Conservation (phyloP, 1,140 invertebrate species). For the Yoshiicerus persimilis region DNA sequence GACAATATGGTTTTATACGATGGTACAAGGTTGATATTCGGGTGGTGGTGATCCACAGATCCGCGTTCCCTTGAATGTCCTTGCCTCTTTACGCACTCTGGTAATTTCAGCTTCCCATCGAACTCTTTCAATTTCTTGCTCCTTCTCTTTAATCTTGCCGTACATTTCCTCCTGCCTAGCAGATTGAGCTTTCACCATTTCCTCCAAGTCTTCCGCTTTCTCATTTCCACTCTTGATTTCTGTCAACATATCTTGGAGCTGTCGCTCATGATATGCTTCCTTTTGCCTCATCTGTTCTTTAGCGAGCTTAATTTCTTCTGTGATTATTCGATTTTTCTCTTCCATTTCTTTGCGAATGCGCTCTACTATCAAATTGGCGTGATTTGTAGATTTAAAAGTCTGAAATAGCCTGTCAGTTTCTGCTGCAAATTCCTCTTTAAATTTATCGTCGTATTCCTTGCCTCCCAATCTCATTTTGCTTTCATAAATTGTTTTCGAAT, state of each 20-base stretch:
- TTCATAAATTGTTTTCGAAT: not conserved
- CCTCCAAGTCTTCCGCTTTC: not conserved
- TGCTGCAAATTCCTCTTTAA: not conserved
- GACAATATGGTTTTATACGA: too few relatives aligned
- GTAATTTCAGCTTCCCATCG: not conserved
- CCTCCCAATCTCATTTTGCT: not conserved
- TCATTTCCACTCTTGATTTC: not conserved
- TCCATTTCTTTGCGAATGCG: not conserved
- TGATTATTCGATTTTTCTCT: not conserved
- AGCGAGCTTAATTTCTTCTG: not conserved
- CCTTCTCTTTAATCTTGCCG: not conserved
- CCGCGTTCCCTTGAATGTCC: too few relatives aligned
- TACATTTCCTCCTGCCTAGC: not conserved
- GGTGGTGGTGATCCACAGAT: too few relatives aligned
- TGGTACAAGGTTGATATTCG: too few relatives aligned
- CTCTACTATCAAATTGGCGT: not conserved
- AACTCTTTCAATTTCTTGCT: not conserved
- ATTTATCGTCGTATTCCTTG: not conserved
- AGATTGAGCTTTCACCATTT: not conserved
- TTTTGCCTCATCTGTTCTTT: not conserved
- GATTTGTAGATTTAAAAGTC: not conserved
- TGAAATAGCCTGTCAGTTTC: not conserved
- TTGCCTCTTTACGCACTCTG: too few relatives aligned
- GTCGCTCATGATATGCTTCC: not conserved
- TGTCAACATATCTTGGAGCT: not conserved